These are phyloP conservation scores for Rhimphoctona megacephalus DNA, from an alignment of 2,888 invertebrate genomes.

Conservation along the genomic window DNA sequence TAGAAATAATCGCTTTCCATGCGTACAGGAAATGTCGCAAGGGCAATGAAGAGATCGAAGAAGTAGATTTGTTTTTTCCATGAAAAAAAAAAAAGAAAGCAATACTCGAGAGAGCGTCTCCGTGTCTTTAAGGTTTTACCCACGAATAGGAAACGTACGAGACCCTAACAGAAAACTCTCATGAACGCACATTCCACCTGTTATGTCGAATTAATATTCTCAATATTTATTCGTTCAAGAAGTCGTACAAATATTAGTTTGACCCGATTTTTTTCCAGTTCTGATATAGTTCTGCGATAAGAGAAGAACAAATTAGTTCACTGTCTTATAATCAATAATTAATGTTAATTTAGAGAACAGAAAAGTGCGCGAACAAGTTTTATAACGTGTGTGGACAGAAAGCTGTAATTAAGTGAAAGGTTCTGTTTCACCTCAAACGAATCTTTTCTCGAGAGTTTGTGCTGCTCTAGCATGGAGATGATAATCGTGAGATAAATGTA, in stretches of 20 bases:
- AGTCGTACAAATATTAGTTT: neutral
- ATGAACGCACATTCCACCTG: slow-evolving; percentile 21
- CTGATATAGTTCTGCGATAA: slow-evolving; percentile 17
- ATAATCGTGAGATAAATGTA: slow-evolving; percentile 43
- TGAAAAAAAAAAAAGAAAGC: slow-evolving; percentile 12
- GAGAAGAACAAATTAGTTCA: neutral
- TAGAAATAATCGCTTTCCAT: slow-evolving; percentile 43
- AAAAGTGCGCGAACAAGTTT: slow-evolving; percentile 23
- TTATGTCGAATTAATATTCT: slow-evolving; percentile 2
- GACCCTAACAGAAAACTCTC: slow-evolving; percentile 19
- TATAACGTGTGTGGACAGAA: slow-evolving; percentile 36
- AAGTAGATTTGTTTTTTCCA: slow-evolving; percentile 8
- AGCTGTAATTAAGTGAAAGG: slow-evolving; percentile 66
- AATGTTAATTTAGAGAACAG: neutral
- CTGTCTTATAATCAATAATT: slow-evolving; percentile 50
- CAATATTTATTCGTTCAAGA: neutral
- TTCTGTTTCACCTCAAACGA: slow-evolving; percentile 45
- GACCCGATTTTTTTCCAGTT: neutral
- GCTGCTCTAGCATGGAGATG: slow-evolving; percentile 29
- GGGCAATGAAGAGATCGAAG: slow-evolving; percentile 54
- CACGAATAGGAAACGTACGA: slow-evolving; percentile 26
- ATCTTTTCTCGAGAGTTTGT: slow-evolving; percentile 44
- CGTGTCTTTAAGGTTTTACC: slow-evolving; percentile 4
- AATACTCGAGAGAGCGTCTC: slow-evolving; percentile 31
- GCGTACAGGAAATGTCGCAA: slow-evolving; percentile 51